phyloP scores from a whole-genome alignment of 2,888 invertebrate species.

The Caenorhabditis panamensis region DNA sequence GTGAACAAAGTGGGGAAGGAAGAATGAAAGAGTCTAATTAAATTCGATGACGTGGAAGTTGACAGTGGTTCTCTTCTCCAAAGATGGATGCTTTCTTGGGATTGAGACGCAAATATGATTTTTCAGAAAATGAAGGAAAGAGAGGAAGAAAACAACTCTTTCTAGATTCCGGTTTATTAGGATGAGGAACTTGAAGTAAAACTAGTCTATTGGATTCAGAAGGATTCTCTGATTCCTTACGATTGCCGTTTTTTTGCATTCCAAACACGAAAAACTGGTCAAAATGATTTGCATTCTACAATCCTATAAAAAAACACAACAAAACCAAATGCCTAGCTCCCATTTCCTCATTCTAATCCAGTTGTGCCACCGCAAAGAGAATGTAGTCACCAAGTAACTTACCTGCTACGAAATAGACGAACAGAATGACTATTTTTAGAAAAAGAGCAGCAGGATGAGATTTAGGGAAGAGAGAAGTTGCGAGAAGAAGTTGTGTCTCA shows the following conservation, averaged over 20 bases:
- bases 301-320: too few species aligned
- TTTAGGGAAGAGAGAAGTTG: not conserved
- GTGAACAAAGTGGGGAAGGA: not conserved
- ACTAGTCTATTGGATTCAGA: too few species aligned
- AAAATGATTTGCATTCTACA: too few species aligned
- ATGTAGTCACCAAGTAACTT: not conserved
- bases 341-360: not conserved
- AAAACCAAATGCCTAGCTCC: not conserved
- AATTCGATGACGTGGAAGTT: conserved; percentile 36
- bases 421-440: not conserved
- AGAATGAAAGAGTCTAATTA: conserved; percentile 24
- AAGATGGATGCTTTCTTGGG: not conserved
- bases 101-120: not conserved
- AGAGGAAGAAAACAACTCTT: too few species aligned
- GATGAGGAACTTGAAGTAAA: too few species aligned
- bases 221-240: too few species aligned
- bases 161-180: too few species aligned
- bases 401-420: not conserved
- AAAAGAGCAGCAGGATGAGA: not conserved
- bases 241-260: too few species aligned
- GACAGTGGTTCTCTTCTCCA: not conserved
- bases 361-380: not conserved
- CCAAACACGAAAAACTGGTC: too few species aligned
- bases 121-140: too few species aligned
- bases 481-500: not conserved